A percentile compares a stretch with the other conserved stretches of the same genome.
phyloP scores from a whole-genome alignment of 2,113 vertebrate genomes.

The Prunella himalayana region DNA sequence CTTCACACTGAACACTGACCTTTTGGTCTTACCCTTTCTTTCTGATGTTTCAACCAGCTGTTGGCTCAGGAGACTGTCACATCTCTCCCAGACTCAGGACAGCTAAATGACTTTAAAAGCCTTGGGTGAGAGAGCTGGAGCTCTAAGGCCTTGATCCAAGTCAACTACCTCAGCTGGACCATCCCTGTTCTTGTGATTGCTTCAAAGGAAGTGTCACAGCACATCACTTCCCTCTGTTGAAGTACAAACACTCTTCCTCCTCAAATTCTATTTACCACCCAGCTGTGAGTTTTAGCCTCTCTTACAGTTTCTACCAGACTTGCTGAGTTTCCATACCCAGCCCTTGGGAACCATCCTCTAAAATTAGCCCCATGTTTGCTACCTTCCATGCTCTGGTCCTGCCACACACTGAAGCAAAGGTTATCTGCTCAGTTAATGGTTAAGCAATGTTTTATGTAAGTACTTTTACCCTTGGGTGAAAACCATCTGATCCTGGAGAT shows the following conservation, averaged over 20 bases:
- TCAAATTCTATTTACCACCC: background rate
- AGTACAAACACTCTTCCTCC: background rate
- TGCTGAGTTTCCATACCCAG: background rate
- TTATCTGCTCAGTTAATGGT: slow-evolving; percentile 43
- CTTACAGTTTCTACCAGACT: background rate
- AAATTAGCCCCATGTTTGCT: background rate
- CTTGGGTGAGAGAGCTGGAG: background rate
- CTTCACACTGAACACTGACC: background rate
- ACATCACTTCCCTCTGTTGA: background rate
- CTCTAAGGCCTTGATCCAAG: background rate
- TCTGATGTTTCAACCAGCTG: background rate
- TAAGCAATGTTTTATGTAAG: background rate
- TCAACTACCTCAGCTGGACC: background rate
- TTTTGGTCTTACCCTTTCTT: background rate
- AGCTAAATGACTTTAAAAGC: background rate
- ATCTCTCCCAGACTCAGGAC: background rate
- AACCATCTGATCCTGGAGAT: background rate
- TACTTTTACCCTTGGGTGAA: slow-evolving; percentile 32
- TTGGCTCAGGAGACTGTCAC: background rate
- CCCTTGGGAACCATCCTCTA: background rate
- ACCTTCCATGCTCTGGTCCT: background rate
- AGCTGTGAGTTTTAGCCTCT: background rate
- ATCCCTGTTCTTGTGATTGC: background rate
- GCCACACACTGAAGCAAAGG: background rate
- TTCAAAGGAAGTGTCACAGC: background rate